Base-by-base conservation (phyloP, 2,797 vertebrate species). In the Lycodopsis pacificus region DNA sequence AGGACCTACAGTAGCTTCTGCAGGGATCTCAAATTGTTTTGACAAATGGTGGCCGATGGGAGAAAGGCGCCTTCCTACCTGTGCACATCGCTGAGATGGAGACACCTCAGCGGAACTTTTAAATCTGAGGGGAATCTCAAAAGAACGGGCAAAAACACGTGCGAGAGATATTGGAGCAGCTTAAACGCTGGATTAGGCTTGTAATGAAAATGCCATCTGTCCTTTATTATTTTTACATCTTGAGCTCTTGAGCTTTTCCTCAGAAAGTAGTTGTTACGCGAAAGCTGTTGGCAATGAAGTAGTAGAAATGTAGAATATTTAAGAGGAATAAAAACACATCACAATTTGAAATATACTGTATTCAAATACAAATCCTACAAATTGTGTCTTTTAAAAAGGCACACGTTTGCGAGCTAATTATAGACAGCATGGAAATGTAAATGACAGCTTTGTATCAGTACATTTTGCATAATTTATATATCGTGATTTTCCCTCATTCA, bases 21-120 rank as follows among this genome's bases (percentile, higher is more conserved):
- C 76, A 13, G 5, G 5, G 25, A 71, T 73, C 82, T 73, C 78
- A 70, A 83, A 90, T 88, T 70, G 83, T 79, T 86, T 85, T 92
- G 92, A 92, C 91, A 88, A 81, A 86, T 92, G 82, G 36, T 74
- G 67, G 82, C 77, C 84, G 90, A 88, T 38, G 79, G 76, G 17
- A 77, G 76, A 70, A 58, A 65, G 65, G 30, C 70, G 69, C 58
- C 72, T 64, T 86, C 76, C 68, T 83, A 88, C 87, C 89, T 90
- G 86, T 10, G 74, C 77, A 19, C 0, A 19, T 0, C 42, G 54
- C 66, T 65, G 56, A 78, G 79, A 71, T 75, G 82, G 75, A 77
- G 84, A 79, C 82, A 80, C 81, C 71, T 78, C 64, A 38, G 36
- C 61, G n/a, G 3, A 78, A 79, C 67, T 79, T 81, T 36, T 30